Evolutionary conservation across 2,797 vertebrate species (phyloP), one percentile per base, ranked within the genome.

Genomic region (Spea hammondii): DNA sequence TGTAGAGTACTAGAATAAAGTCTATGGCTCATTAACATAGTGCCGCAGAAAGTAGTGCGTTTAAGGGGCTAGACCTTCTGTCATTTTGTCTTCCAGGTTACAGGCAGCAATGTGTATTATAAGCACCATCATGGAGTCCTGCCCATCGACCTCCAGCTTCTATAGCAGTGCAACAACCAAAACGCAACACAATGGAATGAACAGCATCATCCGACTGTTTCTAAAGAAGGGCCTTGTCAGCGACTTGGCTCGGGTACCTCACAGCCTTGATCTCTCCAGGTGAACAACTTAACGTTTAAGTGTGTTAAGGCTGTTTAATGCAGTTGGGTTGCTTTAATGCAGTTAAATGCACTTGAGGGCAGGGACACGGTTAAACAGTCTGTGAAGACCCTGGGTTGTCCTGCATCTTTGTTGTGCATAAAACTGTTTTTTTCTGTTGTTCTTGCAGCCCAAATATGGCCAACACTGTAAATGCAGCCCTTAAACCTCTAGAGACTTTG

Each of bases 81-180:
- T 54, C 7, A 54, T 54, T 74, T 12, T 74, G 57, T 59, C 68
- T 79, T 46, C 0, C 84, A 99, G 97, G 87, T 93, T 99, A 80
- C 97, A 99, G 85, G 97, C 97, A 50, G 96, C 98, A 81, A 98
- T 99, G 97, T 98, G 96, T 86, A 99, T 99, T 88, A 98, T 98
- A 85, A 99, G 97, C 90, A 99, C 97, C 85, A 99, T 99, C 87
- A 99, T 99, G 97, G 97, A 99, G 87, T 99, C 97, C 0, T 99
- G 97, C 85, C 97, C 96, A 4, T 97, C 97, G 83, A 98, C 96
- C 48, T 98, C 97, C 50, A 98, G 95, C 84, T 99, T 99, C 91
- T 99, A 98, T 79, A 98, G 96, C 88, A 98, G 95, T 32, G 95
- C 96, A 14, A 92, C 95, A 9, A 92, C 95, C 82, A 99, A 99